A percentile compares a stretch with the other conserved stretches of the same genome.
Evolutionary conservation across 2,113 vertebrate genomes (phyloP).

Genomic region (Orcinus orca): DNA sequence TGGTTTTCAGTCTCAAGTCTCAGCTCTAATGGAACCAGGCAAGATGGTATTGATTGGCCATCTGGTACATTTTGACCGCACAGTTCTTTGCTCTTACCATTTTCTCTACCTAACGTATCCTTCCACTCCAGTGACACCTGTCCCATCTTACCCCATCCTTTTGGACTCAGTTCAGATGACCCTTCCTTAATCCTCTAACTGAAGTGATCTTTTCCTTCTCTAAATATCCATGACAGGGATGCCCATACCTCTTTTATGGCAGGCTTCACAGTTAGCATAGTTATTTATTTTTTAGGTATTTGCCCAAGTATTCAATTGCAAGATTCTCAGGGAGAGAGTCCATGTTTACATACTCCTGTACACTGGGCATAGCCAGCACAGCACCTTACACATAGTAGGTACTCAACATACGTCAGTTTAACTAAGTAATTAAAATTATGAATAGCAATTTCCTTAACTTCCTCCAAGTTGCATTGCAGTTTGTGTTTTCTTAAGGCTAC

Average conservation of each 20-base stretch:
- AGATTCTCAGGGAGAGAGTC: neutral
- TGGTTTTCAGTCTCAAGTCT: neutral
- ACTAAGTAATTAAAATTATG: slow-evolving; percentile 63
- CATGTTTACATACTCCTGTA: neutral
- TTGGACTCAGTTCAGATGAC: neutral
- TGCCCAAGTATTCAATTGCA: neutral
- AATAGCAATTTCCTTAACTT: slow-evolving; percentile 43
- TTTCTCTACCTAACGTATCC: neutral
- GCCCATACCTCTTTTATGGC: neutral
- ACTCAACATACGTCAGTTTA: slow-evolving; percentile 41
- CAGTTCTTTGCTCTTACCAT: neutral
- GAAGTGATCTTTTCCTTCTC: neutral
- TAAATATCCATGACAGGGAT: neutral
- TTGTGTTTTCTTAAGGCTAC: slow-evolving; percentile 71
- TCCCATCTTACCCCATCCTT: neutral
- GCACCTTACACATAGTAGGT: slow-evolving; percentile 65
- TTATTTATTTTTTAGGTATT: neutral
- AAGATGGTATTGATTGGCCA: neutral
- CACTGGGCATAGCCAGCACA: neutral
- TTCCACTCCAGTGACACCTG: neutral
- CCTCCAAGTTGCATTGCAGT: slow-evolving; percentile 44
- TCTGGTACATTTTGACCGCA: neutral
- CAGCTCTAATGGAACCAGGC: neutral
- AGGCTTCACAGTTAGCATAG: neutral
- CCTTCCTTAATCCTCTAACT: neutral